These are phyloP conservation scores for Rhipidura dahli DNA, from an alignment of 2,113 vertebrate genomes.

Conservation along the genomic window DNA sequence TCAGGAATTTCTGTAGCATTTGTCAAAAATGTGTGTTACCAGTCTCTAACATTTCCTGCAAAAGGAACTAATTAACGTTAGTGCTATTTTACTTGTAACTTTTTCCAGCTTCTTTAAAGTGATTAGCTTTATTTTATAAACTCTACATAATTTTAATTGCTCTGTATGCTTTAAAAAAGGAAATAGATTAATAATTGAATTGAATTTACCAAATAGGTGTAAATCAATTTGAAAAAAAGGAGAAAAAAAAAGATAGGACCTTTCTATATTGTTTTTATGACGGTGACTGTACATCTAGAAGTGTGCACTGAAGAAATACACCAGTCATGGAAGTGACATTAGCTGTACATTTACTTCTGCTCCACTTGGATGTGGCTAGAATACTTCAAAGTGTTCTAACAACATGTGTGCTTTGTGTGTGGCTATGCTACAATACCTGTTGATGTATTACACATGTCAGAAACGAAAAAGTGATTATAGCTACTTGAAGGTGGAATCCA, in stretches of 20 bases:
- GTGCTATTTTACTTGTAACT: background rate
- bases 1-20: background rate
- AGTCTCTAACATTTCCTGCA: background rate
- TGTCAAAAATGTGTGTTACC: background rate
- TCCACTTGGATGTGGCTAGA: background rate
- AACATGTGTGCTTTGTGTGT: background rate
- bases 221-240: background rate
- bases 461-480: background rate
- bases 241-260: accelerated
- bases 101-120: background rate
- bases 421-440: background rate
- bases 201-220: background rate
- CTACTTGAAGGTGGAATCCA: background rate
- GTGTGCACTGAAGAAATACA: background rate
- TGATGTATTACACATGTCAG: background rate
- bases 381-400: background rate
- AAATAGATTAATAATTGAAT: background rate
- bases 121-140: background rate
- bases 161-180: background rate
- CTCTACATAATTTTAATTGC: background rate
- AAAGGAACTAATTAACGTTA: background rate
- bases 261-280: background rate
- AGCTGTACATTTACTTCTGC: background rate
- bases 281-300: background rate
- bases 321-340: background rate